Base-by-base conservation (phyloP, 2,888 invertebrate genomes). In the Perdita meconis region DNA sequence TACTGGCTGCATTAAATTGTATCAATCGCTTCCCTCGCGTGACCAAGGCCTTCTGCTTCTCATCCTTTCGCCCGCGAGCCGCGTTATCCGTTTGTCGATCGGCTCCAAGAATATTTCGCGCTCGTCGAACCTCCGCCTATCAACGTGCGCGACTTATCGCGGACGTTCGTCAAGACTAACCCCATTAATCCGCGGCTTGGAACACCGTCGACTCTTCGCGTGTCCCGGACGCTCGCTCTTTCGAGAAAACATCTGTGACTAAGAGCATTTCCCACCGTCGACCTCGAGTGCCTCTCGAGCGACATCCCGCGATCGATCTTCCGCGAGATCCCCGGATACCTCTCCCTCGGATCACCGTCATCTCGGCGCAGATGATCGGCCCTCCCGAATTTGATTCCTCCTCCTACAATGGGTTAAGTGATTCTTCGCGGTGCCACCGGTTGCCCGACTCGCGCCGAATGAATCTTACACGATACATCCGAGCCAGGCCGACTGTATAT, bases 381-480 rank as follows among this genome's bases (percentile, higher is more conserved):
- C 50, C 26, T 22, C 50, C 50, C 67, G 40, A 53, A 47, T 72
- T 69, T 42, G 47, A 47, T 61, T 47, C 56, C 66, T 36, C 40
- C 50, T 47, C 36, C n/a, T 26, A 22, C n/a, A 57, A 38, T 55
- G 60, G 70, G 34, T 50, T 71, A 80, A 83, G 77, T 81, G 78
- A 81, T 78, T 81, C 73, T 71, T 63, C 59, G 70, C 57, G 50
- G 34, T 50, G 30, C 19, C 66, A 40, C 19, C 57, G 55, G 40
- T 74, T 51, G 63, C 3, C 47, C 47, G 63, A 34, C 34, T 71
- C 67, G 69, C 55, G 64, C 60, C 64, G 81, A 78, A 85, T 84
- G 81, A 85, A 85, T 84, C 83, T 84, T 85, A 81, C 74, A 81
- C 77, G 66, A 64, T 77, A 74, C 61, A 65, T 79, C 73, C 73